A percentile compares a stretch with the other conserved stretches of the same genome.
Conservation (phyloP, 2,113 vertebrate genomes). For the Uria lomvia region DNA sequence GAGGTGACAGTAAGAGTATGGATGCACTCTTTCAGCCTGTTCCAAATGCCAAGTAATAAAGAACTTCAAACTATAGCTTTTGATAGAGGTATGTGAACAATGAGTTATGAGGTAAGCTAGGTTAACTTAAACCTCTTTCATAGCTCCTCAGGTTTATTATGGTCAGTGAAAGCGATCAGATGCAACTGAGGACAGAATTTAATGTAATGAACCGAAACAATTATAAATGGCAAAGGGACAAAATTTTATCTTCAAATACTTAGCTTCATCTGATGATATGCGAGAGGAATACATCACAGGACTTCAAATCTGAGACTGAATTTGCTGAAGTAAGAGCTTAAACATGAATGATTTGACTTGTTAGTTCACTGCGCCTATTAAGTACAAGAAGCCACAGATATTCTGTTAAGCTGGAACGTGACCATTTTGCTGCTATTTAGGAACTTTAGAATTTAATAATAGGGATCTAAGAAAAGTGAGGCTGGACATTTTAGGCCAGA, state of each 20-base stretch:
- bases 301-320: neutral
- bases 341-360: neutral
- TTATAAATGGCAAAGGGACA: neutral
- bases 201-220: neutral
- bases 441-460: neutral
- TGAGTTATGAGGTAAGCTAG: neutral
- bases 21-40: neutral
- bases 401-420: accelerated
- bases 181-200: neutral
- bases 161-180: neutral
- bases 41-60: neutral
- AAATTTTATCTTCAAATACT: neutral
- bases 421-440: neutral
- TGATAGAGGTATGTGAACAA: neutral
- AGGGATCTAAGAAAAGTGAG: neutral
- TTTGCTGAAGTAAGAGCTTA: neutral
- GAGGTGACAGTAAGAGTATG: neutral
- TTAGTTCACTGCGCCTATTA: neutral
- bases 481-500: neutral
- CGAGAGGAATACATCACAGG: neutral
- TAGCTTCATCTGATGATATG: neutral
- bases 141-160: neutral
- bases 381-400: neutral
- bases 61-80: neutral
- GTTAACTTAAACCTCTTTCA: neutral